Evolutionary conservation across 2,113 vertebrate genomes (phyloP), one percentile per base, ranked within the genome.

Genomic region (Aptenodytes forsteri): DNA sequence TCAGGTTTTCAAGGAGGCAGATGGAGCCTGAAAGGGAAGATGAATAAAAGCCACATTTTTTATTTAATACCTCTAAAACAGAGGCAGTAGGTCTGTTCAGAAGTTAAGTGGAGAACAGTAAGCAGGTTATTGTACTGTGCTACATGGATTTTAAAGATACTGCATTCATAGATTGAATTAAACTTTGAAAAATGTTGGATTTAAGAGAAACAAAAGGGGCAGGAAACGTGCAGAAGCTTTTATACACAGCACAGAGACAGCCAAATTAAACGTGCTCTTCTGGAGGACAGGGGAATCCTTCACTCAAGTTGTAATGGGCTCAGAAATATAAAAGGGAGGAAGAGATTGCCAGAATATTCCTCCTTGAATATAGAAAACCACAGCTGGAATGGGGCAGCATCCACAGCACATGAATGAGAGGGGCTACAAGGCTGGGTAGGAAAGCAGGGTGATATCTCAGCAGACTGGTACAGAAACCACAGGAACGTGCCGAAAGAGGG

Each of bases 401-500:
- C 66, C 36, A 26, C 17, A 29, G 59, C 13, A 58, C 1, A 0
- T 1, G 36, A 17, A 70, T 11, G 52, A 90, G 65, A 10, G 14
- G 29, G 61, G 42, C 64, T 77, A 55, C 44, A 14, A 20, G 62
- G 40, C 59, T 25, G 46, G 6, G 12, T 16, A 30, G 52, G 82
- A 75, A 58, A 58, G n/a, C 84, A 75, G n/a, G 23, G 61, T 0
- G 7, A 1, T 11, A 34, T 9, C 13, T 0, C 40, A 73, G 54
- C 47, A 76, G 44, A 18, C 1, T 13, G 38, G 52, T 30, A 54
- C 0, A 2, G 83, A 75, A 76, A 67, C 19, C 56, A 30, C 42
- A 64, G 62, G 29, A 62, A 75, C 2, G 0, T 5, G 19, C n/a
- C 20, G 3, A n/a, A 42, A 71, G n/a, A 46, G 11, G 23, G 65